Conservation (phyloP, 2,888 invertebrate genomes). For the Pteria penguin region DNA sequence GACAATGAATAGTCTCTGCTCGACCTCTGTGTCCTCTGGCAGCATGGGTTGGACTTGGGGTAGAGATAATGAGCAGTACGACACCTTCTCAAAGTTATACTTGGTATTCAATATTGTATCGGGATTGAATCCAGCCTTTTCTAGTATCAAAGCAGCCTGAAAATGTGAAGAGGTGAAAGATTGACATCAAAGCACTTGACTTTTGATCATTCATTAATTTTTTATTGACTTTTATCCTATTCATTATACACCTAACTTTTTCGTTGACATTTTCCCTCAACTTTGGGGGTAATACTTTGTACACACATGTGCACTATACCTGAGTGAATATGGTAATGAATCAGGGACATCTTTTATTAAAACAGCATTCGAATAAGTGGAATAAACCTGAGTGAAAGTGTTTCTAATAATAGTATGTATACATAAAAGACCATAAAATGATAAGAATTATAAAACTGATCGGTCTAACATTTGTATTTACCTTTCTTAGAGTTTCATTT, state of each 20-base stretch:
- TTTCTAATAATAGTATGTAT: too few relatives aligned
- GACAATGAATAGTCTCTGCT: conserved; percentile 82
- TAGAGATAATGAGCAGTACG: conserved; percentile 83
- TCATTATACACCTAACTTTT: too few relatives aligned
- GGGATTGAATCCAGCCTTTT: conserved; percentile 72
- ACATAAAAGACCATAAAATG: too few relatives aligned
- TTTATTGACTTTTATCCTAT: background rate
- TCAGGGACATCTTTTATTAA: too few relatives aligned
- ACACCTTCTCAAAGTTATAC: conserved; percentile 62
- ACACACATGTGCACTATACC: too few relatives aligned
- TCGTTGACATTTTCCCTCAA: too few relatives aligned
- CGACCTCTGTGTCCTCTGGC: conserved; percentile 80
- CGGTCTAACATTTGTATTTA: too few relatives aligned
- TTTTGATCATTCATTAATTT: background rate
- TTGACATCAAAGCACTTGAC: background rate
- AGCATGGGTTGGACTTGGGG: conserved; percentile 81
- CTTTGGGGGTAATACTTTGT: too few relatives aligned
- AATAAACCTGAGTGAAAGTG: too few relatives aligned
- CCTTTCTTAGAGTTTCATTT: conserved; percentile 31
- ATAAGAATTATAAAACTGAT: too few relatives aligned
- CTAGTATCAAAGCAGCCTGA: conserved; percentile 70
- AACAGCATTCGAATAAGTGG: too few relatives aligned
- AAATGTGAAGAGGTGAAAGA: background rate
- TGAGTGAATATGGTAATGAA: too few relatives aligned
- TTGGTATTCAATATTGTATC: conserved; percentile 56